These are phyloP conservation scores for Drosophila crucigera DNA, from an alignment of 2,888 invertebrate species.

Conservation along the genomic window DNA sequence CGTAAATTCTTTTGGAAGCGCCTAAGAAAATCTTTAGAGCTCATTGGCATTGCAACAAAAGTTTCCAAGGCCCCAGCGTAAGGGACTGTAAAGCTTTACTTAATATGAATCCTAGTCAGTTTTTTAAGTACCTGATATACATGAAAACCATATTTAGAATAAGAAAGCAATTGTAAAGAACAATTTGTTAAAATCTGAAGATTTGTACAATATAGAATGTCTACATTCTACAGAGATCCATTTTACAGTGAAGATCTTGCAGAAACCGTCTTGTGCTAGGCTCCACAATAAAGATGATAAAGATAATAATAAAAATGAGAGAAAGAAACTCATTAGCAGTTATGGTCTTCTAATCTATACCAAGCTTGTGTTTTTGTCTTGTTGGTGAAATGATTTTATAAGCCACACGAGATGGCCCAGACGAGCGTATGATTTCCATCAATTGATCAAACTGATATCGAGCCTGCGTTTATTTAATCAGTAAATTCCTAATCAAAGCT, in stretches of 20 bases:
- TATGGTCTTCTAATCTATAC: background rate
- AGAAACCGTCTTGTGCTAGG: background rate
- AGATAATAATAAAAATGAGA: no score
- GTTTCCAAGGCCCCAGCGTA: conserved; percentile 46
- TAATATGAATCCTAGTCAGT: conserved; percentile 58
- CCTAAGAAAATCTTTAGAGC: conserved; percentile 77
- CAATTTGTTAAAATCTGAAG: background rate
- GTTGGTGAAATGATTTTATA: background rate
- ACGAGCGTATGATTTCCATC: background rate
- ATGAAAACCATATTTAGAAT: conserved; percentile 12
- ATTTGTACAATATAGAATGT: background rate
- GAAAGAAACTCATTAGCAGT: background rate
- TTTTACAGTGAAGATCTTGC: background rate
- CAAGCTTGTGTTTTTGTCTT: background rate
- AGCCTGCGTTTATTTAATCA: background rate
- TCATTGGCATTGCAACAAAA: conserved; percentile 61
- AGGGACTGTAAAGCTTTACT: background rate
- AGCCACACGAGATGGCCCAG: background rate
- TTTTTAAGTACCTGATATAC: conserved; percentile 67
- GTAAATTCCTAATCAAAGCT: background rate
- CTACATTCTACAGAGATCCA: background rate
- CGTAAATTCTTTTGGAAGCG: conserved; percentile 85
- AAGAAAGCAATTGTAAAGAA: background rate
- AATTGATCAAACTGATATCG: background rate
- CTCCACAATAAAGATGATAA: background rate